Evolutionary conservation across 2,113 vertebrate species (phyloP).

Genomic region (Campylomormyrus numenius): DNA sequence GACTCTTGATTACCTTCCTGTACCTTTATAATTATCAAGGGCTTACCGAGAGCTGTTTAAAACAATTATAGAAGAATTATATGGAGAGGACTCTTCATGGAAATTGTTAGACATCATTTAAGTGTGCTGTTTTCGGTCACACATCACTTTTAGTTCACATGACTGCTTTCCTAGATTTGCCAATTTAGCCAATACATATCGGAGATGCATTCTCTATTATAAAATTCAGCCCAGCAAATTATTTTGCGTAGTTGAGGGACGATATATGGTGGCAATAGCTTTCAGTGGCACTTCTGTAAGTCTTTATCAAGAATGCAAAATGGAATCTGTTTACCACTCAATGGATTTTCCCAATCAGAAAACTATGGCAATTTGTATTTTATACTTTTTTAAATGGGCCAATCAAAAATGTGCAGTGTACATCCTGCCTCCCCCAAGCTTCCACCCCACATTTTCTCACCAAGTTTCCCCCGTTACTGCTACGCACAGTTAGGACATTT

Average conservation of each 20-base stretch:
- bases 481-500: neutral
- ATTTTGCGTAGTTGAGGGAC: neutral
- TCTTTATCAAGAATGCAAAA: neutral
- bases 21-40: slow-evolving; percentile 30
- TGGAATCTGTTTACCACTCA: neutral
- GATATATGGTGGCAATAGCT: neutral
- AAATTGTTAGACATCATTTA: neutral
- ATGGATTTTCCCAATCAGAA: neutral
- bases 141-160: neutral
- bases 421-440: neutral
- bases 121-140: neutral
- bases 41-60: neutral
- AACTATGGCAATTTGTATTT: neutral
- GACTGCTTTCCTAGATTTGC: neutral
- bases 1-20: slow-evolving; percentile 58
- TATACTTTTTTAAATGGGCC: neutral
- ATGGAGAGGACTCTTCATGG: neutral
- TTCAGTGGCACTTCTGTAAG: neutral
- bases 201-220: neutral
- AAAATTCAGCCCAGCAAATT: neutral
- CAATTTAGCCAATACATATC: neutral
- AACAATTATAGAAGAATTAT: neutral
- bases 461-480: neutral
- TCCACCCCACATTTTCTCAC: neutral
- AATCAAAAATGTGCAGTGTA: neutral